phyloP scores from a whole-genome alignment of 2,797 vertebrate genomes.

The Lagorchestes hirsutus region DNA sequence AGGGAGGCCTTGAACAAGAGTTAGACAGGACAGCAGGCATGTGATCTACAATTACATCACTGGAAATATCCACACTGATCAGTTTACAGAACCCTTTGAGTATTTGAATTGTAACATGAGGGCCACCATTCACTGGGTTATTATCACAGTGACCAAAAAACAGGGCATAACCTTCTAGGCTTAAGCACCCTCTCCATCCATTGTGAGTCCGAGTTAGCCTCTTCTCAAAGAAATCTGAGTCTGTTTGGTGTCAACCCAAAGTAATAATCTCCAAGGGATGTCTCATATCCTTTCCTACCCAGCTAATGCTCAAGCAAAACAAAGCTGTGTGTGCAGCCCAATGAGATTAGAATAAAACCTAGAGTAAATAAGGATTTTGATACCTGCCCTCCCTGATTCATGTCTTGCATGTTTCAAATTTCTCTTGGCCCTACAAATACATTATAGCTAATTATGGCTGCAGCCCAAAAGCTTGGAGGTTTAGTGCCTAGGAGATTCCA shows the following conservation, averaged over 20 bases:
- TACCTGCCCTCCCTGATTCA: constrained; percentile 72
- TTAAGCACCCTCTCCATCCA: constrained; percentile 32
- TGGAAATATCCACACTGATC: background rate
- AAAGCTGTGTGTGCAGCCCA: constrained; percentile 69
- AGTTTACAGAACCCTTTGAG: background rate
- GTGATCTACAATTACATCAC: background rate
- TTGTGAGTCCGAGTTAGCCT: constrained; percentile 46
- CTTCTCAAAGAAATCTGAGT: constrained; percentile 54
- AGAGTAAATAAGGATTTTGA: constrained; percentile 79
- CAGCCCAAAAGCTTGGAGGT: constrained; percentile 61
- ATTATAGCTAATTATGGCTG: constrained; percentile 77
- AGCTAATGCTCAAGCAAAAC: constrained; percentile 78
- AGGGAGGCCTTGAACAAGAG: background rate
- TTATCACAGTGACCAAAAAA: constrained; percentile 67
- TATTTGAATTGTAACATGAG: constrained; percentile 9
- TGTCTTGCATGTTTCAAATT: constrained; percentile 79
- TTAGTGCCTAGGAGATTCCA: constrained; percentile 68
- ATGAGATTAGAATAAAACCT: constrained; percentile 70
- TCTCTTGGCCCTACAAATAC: constrained; percentile 76
- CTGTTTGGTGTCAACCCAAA: constrained; percentile 41
- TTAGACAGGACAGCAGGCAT: background rate
- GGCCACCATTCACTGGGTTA: constrained; percentile 73
- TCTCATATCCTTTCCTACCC: constrained; percentile 47
- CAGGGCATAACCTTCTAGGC: constrained; percentile 67
- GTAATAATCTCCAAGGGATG: constrained; percentile 60